Evolutionary conservation across 2,888 invertebrate species (phyloP).

Genomic region (Kryphioiulus occultus): DNA sequence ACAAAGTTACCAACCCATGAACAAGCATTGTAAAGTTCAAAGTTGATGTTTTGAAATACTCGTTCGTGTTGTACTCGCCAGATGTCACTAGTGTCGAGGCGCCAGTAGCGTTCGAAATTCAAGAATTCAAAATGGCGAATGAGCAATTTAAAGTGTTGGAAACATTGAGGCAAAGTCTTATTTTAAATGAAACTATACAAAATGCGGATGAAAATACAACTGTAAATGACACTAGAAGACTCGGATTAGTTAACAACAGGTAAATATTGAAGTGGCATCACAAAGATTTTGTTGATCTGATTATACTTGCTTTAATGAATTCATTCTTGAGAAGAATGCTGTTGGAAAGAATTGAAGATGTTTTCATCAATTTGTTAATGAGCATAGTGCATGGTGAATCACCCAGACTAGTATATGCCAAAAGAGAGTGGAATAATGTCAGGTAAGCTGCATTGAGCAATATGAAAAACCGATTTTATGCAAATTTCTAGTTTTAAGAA

Average conservation of each 20-base stretch:
- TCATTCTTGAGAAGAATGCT: not conserved
- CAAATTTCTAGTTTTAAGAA: no score
- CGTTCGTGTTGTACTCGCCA: no score
- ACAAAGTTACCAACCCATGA: no score
- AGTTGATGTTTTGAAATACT: no score
- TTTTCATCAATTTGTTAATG: not conserved
- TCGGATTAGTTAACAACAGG: not conserved
- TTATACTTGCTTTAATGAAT: no score
- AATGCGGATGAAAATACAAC: not conserved
- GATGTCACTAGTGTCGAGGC: not conserved
- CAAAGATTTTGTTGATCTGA: no score
- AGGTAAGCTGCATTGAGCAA: not conserved
- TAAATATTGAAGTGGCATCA: not conserved
- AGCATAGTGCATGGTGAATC: not conserved
- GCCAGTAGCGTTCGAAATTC: not conserved
- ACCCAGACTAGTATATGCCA: constrained; percentile 12
- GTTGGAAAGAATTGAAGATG: constrained; percentile 32
- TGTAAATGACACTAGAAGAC: not conserved
- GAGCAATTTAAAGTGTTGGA: not conserved
- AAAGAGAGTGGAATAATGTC: constrained; percentile 42
- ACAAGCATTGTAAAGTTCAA: no score
- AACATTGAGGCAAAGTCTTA: not conserved
- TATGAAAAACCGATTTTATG: no score
- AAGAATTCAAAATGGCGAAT: not conserved
- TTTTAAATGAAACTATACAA: not conserved